Evolutionary conservation across 2,888 invertebrate genomes (phyloP), one percentile per base, ranked within the genome.

Genomic region (Augiades crinisus): DNA sequence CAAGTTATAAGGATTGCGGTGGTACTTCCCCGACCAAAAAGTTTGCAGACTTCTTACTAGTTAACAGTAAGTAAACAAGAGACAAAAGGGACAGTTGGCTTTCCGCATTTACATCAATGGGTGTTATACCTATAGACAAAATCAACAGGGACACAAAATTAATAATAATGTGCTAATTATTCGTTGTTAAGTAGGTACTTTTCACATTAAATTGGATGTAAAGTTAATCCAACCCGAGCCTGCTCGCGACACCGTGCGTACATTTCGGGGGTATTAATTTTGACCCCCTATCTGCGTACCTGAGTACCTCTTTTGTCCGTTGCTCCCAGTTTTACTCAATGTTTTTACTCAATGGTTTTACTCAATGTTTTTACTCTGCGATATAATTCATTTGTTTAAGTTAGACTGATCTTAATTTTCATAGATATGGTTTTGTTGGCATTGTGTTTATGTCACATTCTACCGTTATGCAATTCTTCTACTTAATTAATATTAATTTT

Each of bases 101-200:
- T n/a, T n/a, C n/a, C 24, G 24, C 7, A 24, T 8, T 24, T 5
- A 22, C 1, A 8, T 2, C 24, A 2, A 7, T 24, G 1, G 8
- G n/a, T 2, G n/a, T 24, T 24, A 1, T 8, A 24, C n/a, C 19
- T 2, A 8, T 8, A 24, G 24, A 24, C 2, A 24, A 24, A 27
- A 27, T 1, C 3, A 2, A 2, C 10, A 2, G 10, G 8, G n/a
- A n/a, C n/a, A n/a, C n/a, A n/a, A n/a, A n/a, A n/a, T n/a, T 27
- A 10, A 27, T 10, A 27, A n/a, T 27, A 27, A 27, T 21, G 31
- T 21, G 59, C 60, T 63, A 59, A 64, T 88, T 86, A 86, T 75
- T 69, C 69, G 78, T 72, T n/a, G 87, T 83, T 86, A 86, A 80
- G 73, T 77, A 64, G 76, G 86, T 82, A 84, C 81, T 85, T 83